phyloP scores from a whole-genome alignment of 2,888 invertebrate genomes.

The Synergus umbraculus region DNA sequence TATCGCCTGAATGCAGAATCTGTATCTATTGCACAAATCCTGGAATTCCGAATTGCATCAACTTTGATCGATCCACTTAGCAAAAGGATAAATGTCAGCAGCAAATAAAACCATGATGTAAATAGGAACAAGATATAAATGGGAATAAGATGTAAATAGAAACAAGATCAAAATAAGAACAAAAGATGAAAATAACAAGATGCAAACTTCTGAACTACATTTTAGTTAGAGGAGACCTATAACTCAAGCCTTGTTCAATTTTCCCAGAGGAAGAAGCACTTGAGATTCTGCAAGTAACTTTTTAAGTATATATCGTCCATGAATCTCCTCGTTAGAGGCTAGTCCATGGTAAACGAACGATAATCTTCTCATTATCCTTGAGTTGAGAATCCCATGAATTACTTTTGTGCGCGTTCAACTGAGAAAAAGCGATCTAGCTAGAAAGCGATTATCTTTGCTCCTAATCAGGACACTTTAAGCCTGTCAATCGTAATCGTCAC shows the following conservation, averaged over 20 bases:
- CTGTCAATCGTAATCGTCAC: not conserved
- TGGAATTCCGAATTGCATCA: not conserved
- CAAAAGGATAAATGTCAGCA: too few species aligned
- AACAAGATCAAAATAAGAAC: too few species aligned
- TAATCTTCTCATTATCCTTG: constrained; percentile 29
- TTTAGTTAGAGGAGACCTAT: not conserved
- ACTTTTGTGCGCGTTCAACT: not conserved
- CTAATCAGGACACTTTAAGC: not conserved
- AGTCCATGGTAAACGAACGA: constrained; percentile 7
- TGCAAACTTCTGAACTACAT: not conserved
- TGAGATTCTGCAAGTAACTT: constrained; percentile 16
- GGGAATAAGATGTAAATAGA: too few species aligned
- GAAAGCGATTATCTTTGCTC: constrained; percentile 10
- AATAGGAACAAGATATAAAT: too few species aligned
- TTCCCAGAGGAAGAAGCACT: constrained; percentile 15
- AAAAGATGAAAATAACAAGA: not conserved
- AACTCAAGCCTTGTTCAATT: not conserved
- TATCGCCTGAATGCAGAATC: not conserved
- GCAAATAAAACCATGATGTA: not conserved
- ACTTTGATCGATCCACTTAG: too few species aligned
- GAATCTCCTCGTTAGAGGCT: constrained; percentile 4
- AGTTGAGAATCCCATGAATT: constrained; percentile 18
- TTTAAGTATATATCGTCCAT: constrained; percentile 5
- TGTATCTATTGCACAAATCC: not conserved
- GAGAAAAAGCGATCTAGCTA: constrained; percentile 5